A percentile compares a stretch with the other conserved stretches of the same genome.
phyloP scores from a whole-genome alignment of 2,888 invertebrate species.

The Drosophila colorata region DNA sequence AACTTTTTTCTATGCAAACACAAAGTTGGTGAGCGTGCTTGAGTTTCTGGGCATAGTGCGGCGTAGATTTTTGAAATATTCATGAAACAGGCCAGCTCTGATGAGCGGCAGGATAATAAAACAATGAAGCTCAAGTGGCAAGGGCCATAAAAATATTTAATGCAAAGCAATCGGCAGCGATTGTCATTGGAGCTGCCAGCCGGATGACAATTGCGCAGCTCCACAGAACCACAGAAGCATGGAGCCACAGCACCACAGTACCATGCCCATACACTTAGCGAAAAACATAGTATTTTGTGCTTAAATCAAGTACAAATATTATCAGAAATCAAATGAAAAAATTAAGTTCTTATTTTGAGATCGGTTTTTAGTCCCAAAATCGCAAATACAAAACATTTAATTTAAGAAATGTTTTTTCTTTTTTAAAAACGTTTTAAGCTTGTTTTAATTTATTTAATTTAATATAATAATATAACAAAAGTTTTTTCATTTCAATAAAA shows the following conservation, averaged over 20 bases:
- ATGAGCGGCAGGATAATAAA: constrained; percentile 68
- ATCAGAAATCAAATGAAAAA: too few relatives aligned
- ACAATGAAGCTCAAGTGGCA: constrained; percentile 72
- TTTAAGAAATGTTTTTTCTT: too few relatives aligned
- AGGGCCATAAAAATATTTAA: constrained; percentile 80
- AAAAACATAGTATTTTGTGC: background rate
- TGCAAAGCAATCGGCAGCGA: constrained; percentile 50
- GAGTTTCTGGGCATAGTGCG: constrained; percentile 35
- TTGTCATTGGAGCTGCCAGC: constrained; percentile 23
- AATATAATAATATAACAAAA: too few relatives aligned
- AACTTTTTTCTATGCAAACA: constrained; percentile 73
- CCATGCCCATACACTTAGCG: constrained; percentile 15
- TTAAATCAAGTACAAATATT: background rate
- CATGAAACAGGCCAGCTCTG: constrained; percentile 60
- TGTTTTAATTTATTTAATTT: too few relatives aligned
- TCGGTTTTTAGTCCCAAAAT: too few relatives aligned
- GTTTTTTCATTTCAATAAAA: too few relatives aligned
- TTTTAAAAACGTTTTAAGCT: too few relatives aligned
- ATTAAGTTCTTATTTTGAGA: too few relatives aligned
- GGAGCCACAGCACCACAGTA: constrained; percentile 10
- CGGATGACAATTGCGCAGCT: constrained; percentile 65
- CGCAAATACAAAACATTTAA: too few relatives aligned
- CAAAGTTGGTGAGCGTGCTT: too few relatives aligned
- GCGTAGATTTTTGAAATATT: constrained; percentile 73
- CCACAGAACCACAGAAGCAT: constrained; percentile 8